A percentile compares a stretch with the other conserved stretches of the same genome.
Evolutionary conservation across 2,113 vertebrate genomes (phyloP).

Genomic region (Perca schrenkii): DNA sequence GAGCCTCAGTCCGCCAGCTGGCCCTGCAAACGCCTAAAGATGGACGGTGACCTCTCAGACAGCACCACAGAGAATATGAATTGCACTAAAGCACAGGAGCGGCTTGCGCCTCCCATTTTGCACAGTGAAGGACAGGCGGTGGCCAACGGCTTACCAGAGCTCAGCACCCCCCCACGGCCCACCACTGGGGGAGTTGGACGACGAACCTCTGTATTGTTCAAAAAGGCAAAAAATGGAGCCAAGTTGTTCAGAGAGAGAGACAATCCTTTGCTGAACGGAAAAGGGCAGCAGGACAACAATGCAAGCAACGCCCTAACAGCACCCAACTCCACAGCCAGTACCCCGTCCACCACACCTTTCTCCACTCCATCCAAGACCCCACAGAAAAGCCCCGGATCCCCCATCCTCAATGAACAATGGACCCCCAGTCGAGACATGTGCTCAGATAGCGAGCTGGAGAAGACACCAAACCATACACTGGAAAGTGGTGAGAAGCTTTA

Average conservation of each 20-base stretch:
- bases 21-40: constrained; percentile 85
- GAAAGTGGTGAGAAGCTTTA: constrained; percentile 85
- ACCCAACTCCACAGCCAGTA: constrained; percentile 66
- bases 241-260: constrained; percentile 90
- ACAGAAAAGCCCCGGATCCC: constrained; percentile 72
- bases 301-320: constrained; percentile 44
- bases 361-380: constrained; percentile 67
- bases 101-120: constrained; percentile 58
- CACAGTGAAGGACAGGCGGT: constrained; percentile 70
- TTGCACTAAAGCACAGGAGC: constrained; percentile 71
- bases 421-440: constrained; percentile 73
- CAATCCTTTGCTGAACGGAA: constrained; percentile 85
- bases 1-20: constrained; percentile 84
- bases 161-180: constrained; percentile 59
- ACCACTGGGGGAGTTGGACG: constrained; percentile 87
- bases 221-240: constrained; percentile 93
- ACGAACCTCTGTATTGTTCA: constrained; percentile 93
- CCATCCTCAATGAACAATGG: constrained; percentile 60
- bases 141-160: constrained; percentile 81
- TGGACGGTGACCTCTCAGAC: constrained; percentile 83
- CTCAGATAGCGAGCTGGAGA: constrained; percentile 85
- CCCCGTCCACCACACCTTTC: constrained; percentile 65
- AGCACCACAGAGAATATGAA: constrained; percentile 74
- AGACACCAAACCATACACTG: constrained; percentile 79
- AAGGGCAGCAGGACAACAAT: constrained; percentile 75